Percentiles rank a stretch among this genome's conserved stretches.
phyloP scores from a whole-genome alignment of 2,888 invertebrate species.

The Dromius quadrimaculatus region DNA sequence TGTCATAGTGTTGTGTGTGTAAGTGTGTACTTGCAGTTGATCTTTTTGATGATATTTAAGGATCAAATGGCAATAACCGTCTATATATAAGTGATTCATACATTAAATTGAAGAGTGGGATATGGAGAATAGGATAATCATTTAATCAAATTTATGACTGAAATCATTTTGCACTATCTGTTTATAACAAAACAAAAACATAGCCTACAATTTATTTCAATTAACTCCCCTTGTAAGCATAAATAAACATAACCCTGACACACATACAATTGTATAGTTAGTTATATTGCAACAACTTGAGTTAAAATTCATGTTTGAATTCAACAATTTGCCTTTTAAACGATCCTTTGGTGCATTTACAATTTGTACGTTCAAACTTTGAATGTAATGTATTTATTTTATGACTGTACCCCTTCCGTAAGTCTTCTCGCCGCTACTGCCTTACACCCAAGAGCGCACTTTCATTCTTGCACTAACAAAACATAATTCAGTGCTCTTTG shows the following conservation, averaged over 20 bases:
- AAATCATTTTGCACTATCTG: conserved; percentile 5
- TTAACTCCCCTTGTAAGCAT: conserved; percentile 11
- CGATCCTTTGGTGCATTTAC: background rate
- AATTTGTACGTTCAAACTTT: background rate
- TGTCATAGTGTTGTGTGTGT: too few species aligned
- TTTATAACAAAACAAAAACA: background rate
- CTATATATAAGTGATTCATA: background rate
- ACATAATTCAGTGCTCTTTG: too few species aligned
- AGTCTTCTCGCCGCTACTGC: background rate
- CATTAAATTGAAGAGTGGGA: background rate
- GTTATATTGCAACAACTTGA: background rate
- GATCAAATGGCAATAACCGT: background rate
- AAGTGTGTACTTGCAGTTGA: too few species aligned
- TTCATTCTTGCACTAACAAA: background rate
- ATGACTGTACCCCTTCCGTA: background rate
- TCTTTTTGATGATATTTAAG: too few species aligned
- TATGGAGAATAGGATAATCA: background rate
- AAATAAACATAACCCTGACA: conserved; percentile 8
- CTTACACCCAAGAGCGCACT: conserved; percentile 6
- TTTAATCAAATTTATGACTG: conserved; percentile 2
- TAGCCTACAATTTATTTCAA: background rate
- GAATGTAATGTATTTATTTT: background rate
- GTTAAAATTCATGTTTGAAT: background rate
- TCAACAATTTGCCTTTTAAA: background rate
- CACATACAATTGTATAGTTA: background rate